phyloP scores from a whole-genome alignment of 2,888 invertebrate species.

The Mayetiola destructor region DNA sequence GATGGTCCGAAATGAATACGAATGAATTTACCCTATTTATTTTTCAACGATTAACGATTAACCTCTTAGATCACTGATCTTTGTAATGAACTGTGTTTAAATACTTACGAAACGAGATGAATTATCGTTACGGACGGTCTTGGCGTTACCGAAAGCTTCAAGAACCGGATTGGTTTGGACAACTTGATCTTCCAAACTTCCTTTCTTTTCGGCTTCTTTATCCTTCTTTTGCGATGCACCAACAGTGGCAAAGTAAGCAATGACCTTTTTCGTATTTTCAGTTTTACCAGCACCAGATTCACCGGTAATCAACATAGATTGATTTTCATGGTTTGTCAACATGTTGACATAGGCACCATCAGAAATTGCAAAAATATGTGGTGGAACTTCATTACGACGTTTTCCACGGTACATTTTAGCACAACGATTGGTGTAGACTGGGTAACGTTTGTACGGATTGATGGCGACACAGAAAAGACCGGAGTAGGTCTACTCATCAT shows the following conservation, averaged over 20 bases:
- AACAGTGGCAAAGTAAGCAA: constrained; percentile 98
- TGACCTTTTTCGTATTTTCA: constrained; percentile 99
- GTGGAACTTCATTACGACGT: constrained; percentile 98
- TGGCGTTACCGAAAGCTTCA: constrained; percentile 99
- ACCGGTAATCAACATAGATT: constrained; percentile 99
- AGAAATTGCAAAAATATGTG: constrained; percentile 99
- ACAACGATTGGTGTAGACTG: constrained; percentile 94
- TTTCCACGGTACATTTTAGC: constrained; percentile 97
- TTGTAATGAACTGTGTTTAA: neutral
- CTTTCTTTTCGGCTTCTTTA: constrained; percentile 52
- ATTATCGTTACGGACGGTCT: constrained; percentile 99
- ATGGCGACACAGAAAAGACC: constrained; percentile 99
- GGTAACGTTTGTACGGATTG: constrained; percentile 99
- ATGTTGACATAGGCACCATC: constrained; percentile 99
- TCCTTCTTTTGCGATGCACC: constrained; percentile 77
- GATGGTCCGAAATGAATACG: constrained; percentile 99
- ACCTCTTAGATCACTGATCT: neutral
- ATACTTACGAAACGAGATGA: constrained; percentile 99
- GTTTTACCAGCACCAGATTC: constrained; percentile 94
- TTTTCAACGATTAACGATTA: neutral
- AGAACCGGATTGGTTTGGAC: constrained; percentile 99
- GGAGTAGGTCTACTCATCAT: constrained; percentile 97
- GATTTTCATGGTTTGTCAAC: constrained; percentile 99
- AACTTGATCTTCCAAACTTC: constrained; percentile 97
- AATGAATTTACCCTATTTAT: constrained; percentile 93